phyloP scores from a whole-genome alignment of 2,113 vertebrate genomes.

The Oryzias melastigma region DNA sequence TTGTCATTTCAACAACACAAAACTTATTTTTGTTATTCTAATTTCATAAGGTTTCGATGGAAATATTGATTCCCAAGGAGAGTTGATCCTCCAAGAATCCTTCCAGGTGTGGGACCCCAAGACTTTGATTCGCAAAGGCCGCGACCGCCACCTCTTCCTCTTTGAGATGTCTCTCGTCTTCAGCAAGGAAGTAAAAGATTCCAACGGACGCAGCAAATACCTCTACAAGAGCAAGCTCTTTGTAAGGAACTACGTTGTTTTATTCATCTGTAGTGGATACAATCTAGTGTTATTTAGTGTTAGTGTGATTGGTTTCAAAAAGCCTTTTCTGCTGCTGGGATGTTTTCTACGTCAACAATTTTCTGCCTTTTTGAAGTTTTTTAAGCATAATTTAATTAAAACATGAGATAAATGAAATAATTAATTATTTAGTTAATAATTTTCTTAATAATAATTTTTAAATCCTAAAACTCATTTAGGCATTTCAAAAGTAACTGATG shows the following conservation, averaged over 20 bases:
- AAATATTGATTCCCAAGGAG: constrained; percentile 98
- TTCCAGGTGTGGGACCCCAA: constrained; percentile 99
- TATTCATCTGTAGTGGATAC: background rate
- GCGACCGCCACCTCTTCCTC: constrained; percentile 96
- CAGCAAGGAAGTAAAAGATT: constrained; percentile 99
- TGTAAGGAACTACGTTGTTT: constrained; percentile 79
- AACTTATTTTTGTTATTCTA: background rate
- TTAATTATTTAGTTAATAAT: no score
- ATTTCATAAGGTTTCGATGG: constrained; percentile 88
- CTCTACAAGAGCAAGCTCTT: constrained; percentile 99
- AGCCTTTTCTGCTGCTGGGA: no score
- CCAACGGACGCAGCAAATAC: constrained; percentile 96
- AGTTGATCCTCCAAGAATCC: constrained; percentile 97
- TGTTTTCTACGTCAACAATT: no score
- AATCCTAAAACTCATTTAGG: no score
- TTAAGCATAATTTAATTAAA: no score
- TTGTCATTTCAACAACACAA: background rate
- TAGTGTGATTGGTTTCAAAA: no score
- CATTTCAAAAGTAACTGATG: background rate
- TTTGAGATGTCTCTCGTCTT: constrained; percentile 98
- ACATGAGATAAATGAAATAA: no score
- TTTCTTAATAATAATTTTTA: background rate
- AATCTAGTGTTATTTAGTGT: no score
- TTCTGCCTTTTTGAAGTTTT: no score
- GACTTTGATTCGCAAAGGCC: constrained; percentile 95